Evolutionary conservation across 2,888 invertebrate species (phyloP).

Genomic region (Stenolophus ochropezus): DNA sequence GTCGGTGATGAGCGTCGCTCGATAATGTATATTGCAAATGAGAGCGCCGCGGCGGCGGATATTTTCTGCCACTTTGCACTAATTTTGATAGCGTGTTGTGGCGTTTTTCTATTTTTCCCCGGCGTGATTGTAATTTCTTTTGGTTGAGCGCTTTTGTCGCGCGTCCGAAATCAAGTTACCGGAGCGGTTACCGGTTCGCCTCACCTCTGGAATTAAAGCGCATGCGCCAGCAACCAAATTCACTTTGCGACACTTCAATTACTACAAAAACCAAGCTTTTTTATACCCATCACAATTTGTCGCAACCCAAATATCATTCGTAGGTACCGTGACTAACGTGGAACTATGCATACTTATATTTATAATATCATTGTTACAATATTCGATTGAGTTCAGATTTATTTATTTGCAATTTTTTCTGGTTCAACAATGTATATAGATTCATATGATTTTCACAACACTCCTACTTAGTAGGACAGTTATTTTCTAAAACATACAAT

Average conservation of each 20-base stretch:
- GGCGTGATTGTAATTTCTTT: conserved; percentile 72
- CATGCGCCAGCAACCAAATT: conserved; percentile 45
- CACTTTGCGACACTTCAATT: conserved; percentile 54
- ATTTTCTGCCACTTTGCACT: conserved; percentile 74
- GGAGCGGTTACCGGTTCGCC: conserved; percentile 69
- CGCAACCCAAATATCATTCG: too few relatives aligned
- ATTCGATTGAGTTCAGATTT: too few relatives aligned
- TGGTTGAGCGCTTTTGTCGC: conserved; percentile 69
- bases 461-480: too few relatives aligned
- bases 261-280: too few relatives aligned
- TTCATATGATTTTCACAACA: too few relatives aligned
- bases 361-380: too few relatives aligned
- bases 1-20: conserved; percentile 10
- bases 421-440: too few relatives aligned
- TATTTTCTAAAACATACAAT: too few relatives aligned
- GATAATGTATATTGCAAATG: conserved; percentile 65
- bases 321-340: too few relatives aligned
- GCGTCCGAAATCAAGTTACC: conserved; percentile 70
- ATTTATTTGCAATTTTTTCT: too few relatives aligned
- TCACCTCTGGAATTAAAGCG: conserved; percentile 52
- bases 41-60: conserved; percentile 66
- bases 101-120: conserved; percentile 72
- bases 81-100: conserved; percentile 73
- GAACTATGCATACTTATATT: too few relatives aligned
- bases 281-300: too few relatives aligned